A percentile compares a stretch with the other conserved stretches of the same genome.
Evolutionary conservation across 2,888 invertebrate genomes (phyloP).

Genomic region (Gisinianus flammeolus): DNA sequence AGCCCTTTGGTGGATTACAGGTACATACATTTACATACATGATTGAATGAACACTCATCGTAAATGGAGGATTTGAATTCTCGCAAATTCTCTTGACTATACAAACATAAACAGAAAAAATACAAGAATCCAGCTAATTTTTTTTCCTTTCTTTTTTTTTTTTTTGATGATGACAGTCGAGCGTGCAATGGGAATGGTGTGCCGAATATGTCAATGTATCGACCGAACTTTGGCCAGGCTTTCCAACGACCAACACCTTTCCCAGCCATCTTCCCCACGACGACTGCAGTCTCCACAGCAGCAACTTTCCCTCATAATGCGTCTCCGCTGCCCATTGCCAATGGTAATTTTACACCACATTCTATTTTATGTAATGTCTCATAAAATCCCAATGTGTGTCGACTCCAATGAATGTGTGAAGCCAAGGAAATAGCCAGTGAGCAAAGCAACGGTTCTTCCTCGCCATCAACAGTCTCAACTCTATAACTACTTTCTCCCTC

Average conservation of each 20-base stretch:
- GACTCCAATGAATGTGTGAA: not conserved
- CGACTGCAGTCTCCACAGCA: conserved; percentile 11
- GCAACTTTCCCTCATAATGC: conserved; percentile 50
- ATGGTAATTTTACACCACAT: conserved; percentile 57
- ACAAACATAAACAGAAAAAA: too few species aligned
- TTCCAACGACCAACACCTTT: conserved; percentile 54
- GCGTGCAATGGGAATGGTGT: conserved; percentile 54
- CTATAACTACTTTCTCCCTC: not conserved
- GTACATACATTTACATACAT: conserved; percentile 31
- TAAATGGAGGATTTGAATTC: too few species aligned
- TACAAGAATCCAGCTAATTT: too few species aligned
- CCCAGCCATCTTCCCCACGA: conserved; percentile 47
- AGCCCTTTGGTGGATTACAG: conserved; percentile 57
- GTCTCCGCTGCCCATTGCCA: conserved; percentile 54
- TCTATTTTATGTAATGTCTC: conserved; percentile 54
- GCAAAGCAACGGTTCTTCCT: not conserved
- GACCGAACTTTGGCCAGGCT: conserved; percentile 57
- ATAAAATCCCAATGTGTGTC: conserved; percentile 37
- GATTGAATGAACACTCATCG: not conserved
- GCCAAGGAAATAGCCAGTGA: not conserved
- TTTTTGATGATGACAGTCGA: too few species aligned
- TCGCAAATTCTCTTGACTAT: too few species aligned
- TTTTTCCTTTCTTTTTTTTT: not conserved
- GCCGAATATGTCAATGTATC: conserved; percentile 55
- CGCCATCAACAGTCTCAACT: too few species aligned